Evolutionary conservation across 2,797 vertebrate genomes (phyloP).

Genomic region (Labroides dimidiatus): DNA sequence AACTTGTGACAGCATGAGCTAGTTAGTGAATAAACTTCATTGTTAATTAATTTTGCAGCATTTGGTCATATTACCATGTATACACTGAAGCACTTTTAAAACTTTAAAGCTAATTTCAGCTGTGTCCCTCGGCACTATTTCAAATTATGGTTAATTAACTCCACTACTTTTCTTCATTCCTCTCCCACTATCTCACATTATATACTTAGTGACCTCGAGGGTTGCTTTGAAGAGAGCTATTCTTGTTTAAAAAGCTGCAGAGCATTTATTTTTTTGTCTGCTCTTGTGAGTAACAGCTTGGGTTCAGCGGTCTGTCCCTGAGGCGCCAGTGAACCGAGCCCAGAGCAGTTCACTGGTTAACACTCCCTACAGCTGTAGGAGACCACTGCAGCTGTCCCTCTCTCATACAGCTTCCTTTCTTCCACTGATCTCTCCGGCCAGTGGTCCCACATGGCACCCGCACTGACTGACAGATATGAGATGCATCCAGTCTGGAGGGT

Average conservation of each 20-base stretch:
- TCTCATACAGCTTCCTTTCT: conserved; percentile 55
- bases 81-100: background rate
- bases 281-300: conserved; percentile 63
- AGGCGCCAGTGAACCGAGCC: conserved; percentile 54
- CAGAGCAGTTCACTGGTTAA: conserved; percentile 68
- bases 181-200: background rate
- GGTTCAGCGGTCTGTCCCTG: conserved; percentile 47
- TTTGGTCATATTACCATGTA: background rate
- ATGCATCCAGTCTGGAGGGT: conserved; percentile 46
- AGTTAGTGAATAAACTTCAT: background rate
- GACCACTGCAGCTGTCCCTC: conserved; percentile 63
- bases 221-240: conserved; percentile 28
- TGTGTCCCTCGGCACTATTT: background rate
- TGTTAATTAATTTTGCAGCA: background rate
- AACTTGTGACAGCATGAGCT: background rate
- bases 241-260: conserved; percentile 25
- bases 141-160: conserved; percentile 7
- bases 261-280: conserved; percentile 19
- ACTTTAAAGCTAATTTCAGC: background rate
- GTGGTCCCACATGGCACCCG: conserved; percentile 39
- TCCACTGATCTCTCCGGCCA: conserved; percentile 47
- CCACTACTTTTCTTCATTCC: background rate
- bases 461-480: conserved; percentile 43
- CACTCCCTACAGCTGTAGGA: conserved; percentile 60
- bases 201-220: conserved; percentile 7